phyloP scores from a whole-genome alignment of 2,888 invertebrate genomes.

The Phyllotreta cruciferae region DNA sequence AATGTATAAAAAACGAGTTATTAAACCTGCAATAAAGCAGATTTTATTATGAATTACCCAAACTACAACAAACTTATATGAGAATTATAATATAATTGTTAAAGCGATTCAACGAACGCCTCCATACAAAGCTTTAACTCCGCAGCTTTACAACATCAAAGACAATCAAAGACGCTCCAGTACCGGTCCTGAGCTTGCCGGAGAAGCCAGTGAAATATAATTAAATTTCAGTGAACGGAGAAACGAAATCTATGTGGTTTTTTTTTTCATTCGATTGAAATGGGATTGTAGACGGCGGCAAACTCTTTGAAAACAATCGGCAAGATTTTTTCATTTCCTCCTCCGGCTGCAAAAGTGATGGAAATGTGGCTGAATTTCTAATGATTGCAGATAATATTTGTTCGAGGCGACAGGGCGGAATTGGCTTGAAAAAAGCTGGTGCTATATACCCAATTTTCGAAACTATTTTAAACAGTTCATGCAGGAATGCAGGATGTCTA shows the following conservation, averaged over 20 bases:
- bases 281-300: slow-evolving; percentile 29
- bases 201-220: slow-evolving; percentile 33
- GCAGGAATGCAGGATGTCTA: no score
- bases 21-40: no score
- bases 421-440: background rate
- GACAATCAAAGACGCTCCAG: background rate
- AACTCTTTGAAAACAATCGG: slow-evolving; percentile 28
- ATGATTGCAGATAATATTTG: slow-evolving; percentile 22
- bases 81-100: no score
- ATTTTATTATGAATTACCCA: no score
- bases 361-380: slow-evolving; percentile 24
- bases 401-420: background rate
- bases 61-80: no score
- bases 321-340: slow-evolving; percentile 21
- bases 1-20: no score
- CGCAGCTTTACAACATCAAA: background rate
- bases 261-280: slow-evolving; percentile 26
- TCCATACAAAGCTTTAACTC: background rate
- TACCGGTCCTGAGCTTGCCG: slow-evolving; percentile 19
- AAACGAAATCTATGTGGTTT: slow-evolving; percentile 29
- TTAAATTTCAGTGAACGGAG: slow-evolving; percentile 29
- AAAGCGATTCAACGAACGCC: no score
- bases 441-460: background rate
- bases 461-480: no score
- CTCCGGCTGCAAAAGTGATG: slow-evolving; percentile 20